phyloP scores from a whole-genome alignment of 2,888 invertebrate species.

The Tryphoninae sp. region DNA sequence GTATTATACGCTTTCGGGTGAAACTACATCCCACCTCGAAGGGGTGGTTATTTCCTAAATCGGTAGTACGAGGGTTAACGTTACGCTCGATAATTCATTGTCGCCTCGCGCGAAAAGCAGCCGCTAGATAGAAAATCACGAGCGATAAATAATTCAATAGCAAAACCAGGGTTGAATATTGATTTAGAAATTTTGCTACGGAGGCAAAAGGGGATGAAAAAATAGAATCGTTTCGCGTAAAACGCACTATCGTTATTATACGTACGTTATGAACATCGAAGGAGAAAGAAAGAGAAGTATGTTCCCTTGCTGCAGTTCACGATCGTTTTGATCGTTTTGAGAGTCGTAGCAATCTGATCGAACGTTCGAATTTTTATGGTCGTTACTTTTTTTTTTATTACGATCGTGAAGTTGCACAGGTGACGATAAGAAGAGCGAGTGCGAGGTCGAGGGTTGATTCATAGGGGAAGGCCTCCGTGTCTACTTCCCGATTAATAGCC shows the following conservation, averaged over 20 bases:
- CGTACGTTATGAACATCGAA: background rate
- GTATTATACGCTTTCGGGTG: too few relatives aligned
- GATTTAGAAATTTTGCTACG: too few relatives aligned
- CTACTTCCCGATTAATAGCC: constrained; percentile 21
- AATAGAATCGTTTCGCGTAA: background rate
- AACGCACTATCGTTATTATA: background rate
- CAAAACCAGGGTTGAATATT: too few relatives aligned
- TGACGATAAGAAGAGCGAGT: background rate
- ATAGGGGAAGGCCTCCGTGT: background rate
- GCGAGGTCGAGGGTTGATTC: background rate
- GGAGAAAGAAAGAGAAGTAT: background rate
- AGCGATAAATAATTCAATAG: too few relatives aligned
- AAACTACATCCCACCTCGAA: too few relatives aligned
- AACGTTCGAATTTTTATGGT: constrained; percentile 5
- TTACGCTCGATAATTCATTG: too few relatives aligned
- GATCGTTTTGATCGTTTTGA: background rate
- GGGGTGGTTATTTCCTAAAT: too few relatives aligned
- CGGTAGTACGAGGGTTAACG: too few relatives aligned
- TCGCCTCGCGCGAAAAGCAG: too few relatives aligned
- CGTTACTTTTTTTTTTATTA: constrained; percentile 10
- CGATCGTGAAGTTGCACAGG: background rate
- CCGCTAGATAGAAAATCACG: too few relatives aligned
- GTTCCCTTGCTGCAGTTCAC: background rate
- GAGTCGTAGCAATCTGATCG: constrained; percentile 6
- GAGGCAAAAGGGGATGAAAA: too few relatives aligned